These are phyloP conservation scores for Oedothorax gibbosus DNA, from an alignment of 1,140 invertebrate species.

Conservation along the genomic window DNA sequence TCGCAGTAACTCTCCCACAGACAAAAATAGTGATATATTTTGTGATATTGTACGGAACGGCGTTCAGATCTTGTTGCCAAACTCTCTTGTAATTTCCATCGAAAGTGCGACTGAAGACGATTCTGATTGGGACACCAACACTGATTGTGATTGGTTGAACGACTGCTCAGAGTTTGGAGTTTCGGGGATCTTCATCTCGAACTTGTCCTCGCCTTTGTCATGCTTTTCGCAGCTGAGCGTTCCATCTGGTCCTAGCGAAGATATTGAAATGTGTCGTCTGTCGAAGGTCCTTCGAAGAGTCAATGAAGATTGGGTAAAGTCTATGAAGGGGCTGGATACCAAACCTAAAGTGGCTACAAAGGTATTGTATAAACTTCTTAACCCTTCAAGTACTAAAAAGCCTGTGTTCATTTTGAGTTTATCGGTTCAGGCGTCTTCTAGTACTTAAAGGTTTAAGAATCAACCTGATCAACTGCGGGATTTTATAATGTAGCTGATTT, in stretches of 20 bases:
- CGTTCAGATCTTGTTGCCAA: conserved; percentile 1
- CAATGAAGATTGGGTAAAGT: conserved; percentile 13
- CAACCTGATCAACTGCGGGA: too few relatives aligned
- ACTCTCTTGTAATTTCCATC: conserved; percentile 27
- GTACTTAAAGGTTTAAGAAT: too few relatives aligned
- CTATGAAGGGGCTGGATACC: not conserved
- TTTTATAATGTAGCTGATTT: too few relatives aligned
- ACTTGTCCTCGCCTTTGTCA: not conserved
- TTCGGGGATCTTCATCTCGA: not conserved
- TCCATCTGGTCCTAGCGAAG: not conserved
- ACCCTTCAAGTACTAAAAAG: too few relatives aligned
- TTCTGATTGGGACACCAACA: conserved; percentile 32
- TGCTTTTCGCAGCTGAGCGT: not conserved
- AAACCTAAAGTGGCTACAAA: not conserved
- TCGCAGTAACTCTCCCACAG: not conserved
- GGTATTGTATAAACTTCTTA: not conserved
- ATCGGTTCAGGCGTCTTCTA: too few relatives aligned
- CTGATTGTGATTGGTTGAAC: conserved; percentile 5
- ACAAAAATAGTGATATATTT: not conserved
- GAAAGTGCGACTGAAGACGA: conserved; percentile 24
- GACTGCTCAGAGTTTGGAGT: conserved; percentile 25
- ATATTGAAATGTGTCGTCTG: not conserved
- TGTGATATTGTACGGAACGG: conserved; percentile 4
- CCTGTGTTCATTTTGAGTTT: too few relatives aligned
- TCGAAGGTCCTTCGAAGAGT: not conserved